Base-by-base conservation (phyloP, 2,888 invertebrate species). In the Steinernema carpocapsae region DNA sequence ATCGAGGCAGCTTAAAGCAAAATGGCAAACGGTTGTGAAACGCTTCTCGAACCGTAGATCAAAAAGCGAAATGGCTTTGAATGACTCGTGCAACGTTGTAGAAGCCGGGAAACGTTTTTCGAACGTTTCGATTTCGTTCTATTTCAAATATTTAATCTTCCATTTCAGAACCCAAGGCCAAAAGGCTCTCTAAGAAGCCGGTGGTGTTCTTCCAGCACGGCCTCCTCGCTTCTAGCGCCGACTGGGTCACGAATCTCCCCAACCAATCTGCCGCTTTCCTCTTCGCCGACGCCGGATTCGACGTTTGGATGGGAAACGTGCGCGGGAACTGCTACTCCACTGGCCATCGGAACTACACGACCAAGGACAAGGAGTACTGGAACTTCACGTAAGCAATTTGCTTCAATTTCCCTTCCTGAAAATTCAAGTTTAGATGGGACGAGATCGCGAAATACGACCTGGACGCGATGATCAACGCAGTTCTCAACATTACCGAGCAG, bases 391-490 rank as follows among this genome's bases (percentile, higher is more conserved):
- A 22, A 73, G 51, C 37, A 19, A 59, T 43, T 14, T 43, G 43
- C 14, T 43, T 43, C 43, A 14, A 43, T 43, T 43, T 43, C 43
- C 43, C 43, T 43, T 43, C 4, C n/a, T 51, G 10, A 22, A 22
- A 42, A 76, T 26, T 70, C 3, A 24, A 37, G 56, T 77, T 78
- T 48, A 94, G 94, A 82, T 96, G 93, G 91, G 93, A 95, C 84
- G 94, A 97, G 88, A 93, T 95, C 89, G 94, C 93, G 0, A 88
- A 92, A 42, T 91, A 93, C 85, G 97, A 97, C 89, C 87, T 96
- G 73, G 94, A 96, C 14, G 93, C 94, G 0, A 92, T 91, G 82
- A 91, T 96, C 75, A 92, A 94, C 87, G 92, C 93, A 84, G 90
- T 92, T n/a, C 88, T 92, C 70, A 88, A 89, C 1, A 82, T 80